Percentiles rank a stretch among this genome's conserved stretches.
Conservation (phyloP, 2,888 invertebrate genomes). For the Osmoderma eremita region DNA sequence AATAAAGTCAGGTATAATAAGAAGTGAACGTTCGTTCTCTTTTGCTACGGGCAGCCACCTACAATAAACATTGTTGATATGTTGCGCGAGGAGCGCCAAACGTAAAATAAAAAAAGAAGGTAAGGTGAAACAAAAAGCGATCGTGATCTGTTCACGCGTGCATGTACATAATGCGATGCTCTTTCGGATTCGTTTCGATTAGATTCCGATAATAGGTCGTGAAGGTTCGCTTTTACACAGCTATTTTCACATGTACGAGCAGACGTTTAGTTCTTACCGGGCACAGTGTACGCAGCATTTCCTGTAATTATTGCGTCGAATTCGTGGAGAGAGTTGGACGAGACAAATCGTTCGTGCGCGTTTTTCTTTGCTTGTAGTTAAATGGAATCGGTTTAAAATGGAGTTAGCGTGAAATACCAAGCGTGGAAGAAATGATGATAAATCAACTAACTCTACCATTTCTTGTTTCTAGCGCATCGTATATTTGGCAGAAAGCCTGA, state of each 20-base stretch:
- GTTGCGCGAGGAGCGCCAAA: constrained; percentile 50
- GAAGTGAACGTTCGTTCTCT: constrained; percentile 35
- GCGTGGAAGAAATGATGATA: background rate
- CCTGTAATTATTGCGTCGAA: constrained; percentile 37
- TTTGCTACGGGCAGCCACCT: constrained; percentile 52
- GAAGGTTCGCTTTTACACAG: constrained; percentile 53
- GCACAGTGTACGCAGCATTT: constrained; percentile 22
- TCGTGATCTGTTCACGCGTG: constrained; percentile 61
- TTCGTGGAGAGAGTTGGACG: constrained; percentile 27
- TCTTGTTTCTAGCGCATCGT: no score
- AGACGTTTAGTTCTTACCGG: constrained; percentile 21
- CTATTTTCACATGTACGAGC: constrained; percentile 39
- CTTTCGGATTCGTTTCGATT: constrained; percentile 55
- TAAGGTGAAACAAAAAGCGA: constrained; percentile 58
- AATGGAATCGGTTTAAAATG: constrained; percentile 26
- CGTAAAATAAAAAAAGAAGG: constrained; percentile 51
- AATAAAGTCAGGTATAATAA: constrained; percentile 24
- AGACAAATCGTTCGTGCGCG: constrained; percentile 24
- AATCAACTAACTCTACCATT: no score
- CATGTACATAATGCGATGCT: constrained; percentile 56
- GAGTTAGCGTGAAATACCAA: constrained; percentile 26
- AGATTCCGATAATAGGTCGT: constrained; percentile 55
- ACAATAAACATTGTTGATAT: constrained; percentile 57
- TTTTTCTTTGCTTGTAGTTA: constrained; percentile 22
- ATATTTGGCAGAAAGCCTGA: no score